Evolutionary conservation across 2,888 invertebrate species (phyloP).

Genomic region (Sceliomorpha sp.): DNA sequence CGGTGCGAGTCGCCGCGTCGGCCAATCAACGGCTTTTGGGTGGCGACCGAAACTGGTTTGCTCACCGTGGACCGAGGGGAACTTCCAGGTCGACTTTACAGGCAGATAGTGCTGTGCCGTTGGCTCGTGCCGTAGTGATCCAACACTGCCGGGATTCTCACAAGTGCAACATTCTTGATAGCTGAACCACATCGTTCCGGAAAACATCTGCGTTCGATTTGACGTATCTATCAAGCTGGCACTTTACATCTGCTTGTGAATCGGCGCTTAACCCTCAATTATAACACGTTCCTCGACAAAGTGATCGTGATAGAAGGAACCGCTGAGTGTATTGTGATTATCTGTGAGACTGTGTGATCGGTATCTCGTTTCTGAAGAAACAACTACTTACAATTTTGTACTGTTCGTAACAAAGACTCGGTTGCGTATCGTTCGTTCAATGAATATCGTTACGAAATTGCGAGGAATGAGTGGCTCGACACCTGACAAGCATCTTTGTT

Average conservation of each 20-base stretch:
- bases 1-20: slow-evolving; percentile 50
- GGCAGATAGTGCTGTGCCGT: slow-evolving; percentile 80
- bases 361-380: no score
- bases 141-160: slow-evolving; percentile 64
- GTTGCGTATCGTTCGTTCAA: no score
- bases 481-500: no score
- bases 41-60: slow-evolving; percentile 72
- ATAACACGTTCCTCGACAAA: no score
- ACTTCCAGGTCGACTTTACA: slow-evolving; percentile 69
- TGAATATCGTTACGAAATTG: no score
- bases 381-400: slow-evolving; percentile 13
- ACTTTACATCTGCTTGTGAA: neutral
- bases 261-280: no score
- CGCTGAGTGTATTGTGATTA: no score
- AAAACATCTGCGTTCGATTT: neutral
- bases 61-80: slow-evolving; percentile 67
- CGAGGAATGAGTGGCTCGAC: no score
- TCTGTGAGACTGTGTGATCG: no score
- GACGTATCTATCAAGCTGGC: slow-evolving; percentile 1
- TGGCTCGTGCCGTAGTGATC: slow-evolving; percentile 77
- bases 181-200: neutral
- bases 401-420: slow-evolving; percentile 8
- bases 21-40: slow-evolving; percentile 72
- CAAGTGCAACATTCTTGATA: slow-evolving; percentile 55
- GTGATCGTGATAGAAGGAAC: no score